These are phyloP conservation scores for Aphaenogaster ashmeadi DNA, from an alignment of 1,140 invertebrate species.

Conservation along the genomic window DNA sequence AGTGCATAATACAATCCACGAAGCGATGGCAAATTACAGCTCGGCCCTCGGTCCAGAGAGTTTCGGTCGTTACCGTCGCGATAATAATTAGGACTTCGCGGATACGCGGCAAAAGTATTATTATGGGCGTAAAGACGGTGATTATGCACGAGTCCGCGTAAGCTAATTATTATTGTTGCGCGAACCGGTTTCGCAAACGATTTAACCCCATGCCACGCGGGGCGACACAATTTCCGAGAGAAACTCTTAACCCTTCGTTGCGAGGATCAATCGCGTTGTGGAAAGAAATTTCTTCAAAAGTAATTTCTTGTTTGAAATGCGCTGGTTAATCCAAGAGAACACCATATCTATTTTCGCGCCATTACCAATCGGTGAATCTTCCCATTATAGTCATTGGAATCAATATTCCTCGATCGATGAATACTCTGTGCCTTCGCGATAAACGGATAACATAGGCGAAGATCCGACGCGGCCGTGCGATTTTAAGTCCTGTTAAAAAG, in stretches of 20 bases:
- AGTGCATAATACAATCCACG: slow-evolving; percentile 53
- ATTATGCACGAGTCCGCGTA: slow-evolving; percentile 47
- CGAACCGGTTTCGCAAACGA: slow-evolving; percentile 50
- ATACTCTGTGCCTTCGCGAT: background rate
- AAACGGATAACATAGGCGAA: background rate
- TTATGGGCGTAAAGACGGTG: slow-evolving; percentile 56
- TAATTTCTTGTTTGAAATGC: background rate
- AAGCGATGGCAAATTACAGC: slow-evolving; percentile 49
- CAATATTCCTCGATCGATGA: background rate
- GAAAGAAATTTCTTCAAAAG: slow-evolving; percentile 6
- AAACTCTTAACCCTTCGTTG: slow-evolving; percentile 32
- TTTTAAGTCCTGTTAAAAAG: background rate
- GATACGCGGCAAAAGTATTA: slow-evolving; percentile 58
- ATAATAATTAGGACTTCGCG: slow-evolving; percentile 58
- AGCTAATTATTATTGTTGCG: slow-evolving; percentile 62
- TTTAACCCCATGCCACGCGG: slow-evolving; percentile 56
- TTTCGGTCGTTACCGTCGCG: slow-evolving; percentile 56
- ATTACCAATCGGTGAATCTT: background rate
- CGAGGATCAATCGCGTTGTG: background rate
- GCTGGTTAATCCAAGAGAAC: background rate
- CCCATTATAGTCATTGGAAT: background rate
- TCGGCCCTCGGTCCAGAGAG: slow-evolving; percentile 10
- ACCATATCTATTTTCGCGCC: background rate
- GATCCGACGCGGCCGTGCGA: background rate
- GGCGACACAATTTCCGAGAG: slow-evolving; percentile 54